Percentiles rank a stretch among this genome's conserved stretches.
Conservation (phyloP, 1,140 invertebrate genomes). For the Drosophila nannoptera region DNA sequence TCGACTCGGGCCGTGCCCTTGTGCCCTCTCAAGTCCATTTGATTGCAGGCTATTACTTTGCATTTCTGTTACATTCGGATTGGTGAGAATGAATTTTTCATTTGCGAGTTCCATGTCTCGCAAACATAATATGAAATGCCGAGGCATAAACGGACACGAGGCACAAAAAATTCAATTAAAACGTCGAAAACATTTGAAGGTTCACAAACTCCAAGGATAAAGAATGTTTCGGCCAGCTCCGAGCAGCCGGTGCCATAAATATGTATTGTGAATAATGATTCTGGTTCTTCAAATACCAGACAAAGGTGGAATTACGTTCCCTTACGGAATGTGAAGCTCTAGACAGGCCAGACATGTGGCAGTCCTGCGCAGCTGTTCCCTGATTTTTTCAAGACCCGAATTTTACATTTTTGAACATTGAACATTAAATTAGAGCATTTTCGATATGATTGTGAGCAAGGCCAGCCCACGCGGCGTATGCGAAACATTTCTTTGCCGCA, state of each 20-base stretch:
- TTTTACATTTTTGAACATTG: background rate
- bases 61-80: background rate
- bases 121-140: slow-evolving; percentile 16
- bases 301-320: background rate
- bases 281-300: background rate
- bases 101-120: slow-evolving; percentile 33
- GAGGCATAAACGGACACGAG: background rate
- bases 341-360: background rate
- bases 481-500: slow-evolving; percentile 43
- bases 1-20: slow-evolving; percentile 20
- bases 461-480: slow-evolving; percentile 27
- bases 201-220: background rate
- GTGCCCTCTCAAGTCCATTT: slow-evolving; percentile 34
- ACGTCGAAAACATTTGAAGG: slow-evolving; percentile 2
- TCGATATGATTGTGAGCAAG: background rate
- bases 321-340: background rate
- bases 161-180: slow-evolving; percentile 21
- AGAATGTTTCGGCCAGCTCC: background rate
- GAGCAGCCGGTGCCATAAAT: slow-evolving; percentile 9
- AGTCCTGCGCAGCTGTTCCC: background rate
- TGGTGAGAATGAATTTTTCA: slow-evolving; percentile 43
- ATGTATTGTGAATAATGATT: slow-evolving; percentile 5
- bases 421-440: no score
- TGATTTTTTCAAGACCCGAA: no score
- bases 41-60: slow-evolving; percentile 33